Evolutionary conservation across 2,797 vertebrate species (phyloP), one percentile per base, ranked within the genome.

Genomic region (Gila robusta): DNA sequence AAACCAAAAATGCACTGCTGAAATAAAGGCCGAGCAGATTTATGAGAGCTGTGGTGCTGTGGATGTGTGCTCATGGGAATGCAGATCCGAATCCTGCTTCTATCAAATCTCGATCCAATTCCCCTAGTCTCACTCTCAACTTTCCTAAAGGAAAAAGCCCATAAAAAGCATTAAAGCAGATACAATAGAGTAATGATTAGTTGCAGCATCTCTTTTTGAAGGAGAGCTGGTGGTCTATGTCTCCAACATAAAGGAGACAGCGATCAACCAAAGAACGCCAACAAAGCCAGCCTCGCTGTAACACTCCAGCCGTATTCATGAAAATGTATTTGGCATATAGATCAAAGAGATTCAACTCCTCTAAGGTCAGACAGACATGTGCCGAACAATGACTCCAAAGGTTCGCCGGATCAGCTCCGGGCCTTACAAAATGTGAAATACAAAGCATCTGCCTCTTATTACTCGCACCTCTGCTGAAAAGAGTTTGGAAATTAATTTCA

Each of bases 401-500:
- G 81, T 90, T 85, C 73, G 59, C 88, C 83, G 41, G 88, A 89
- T 79, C 83, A 35, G 76, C 77, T 80, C 28, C 78, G 41, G 78
- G 86, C 85, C 82, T 78, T 89, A 92, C 86, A 91, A 87, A 49
- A 90, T 88, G 89, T 76, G 32, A 83, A 91, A 90, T 84, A 91
- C 91, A 92, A 91, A 81, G 82, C 85, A 85, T 90, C 86, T 86
- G 89, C 87, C 89, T 90, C 89, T 92, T 87, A 91, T 92, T 89
- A 92, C 90, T 91, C 73, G 72, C 78, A 81, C 80, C 73, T 87
- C 85, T 87, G 86, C 90, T 90, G 90, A 93, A 93, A 90, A 66
- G 35, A 82, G 82, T 88, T 88, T 91, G 90, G 89, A 92, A 94
- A 94, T 94, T 93, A 93, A 94, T 95, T 93, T 93, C 93, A 93